These are phyloP conservation scores for Spilosoma lubricipeda DNA, from an alignment of 2,888 invertebrate species.

Conservation along the genomic window DNA sequence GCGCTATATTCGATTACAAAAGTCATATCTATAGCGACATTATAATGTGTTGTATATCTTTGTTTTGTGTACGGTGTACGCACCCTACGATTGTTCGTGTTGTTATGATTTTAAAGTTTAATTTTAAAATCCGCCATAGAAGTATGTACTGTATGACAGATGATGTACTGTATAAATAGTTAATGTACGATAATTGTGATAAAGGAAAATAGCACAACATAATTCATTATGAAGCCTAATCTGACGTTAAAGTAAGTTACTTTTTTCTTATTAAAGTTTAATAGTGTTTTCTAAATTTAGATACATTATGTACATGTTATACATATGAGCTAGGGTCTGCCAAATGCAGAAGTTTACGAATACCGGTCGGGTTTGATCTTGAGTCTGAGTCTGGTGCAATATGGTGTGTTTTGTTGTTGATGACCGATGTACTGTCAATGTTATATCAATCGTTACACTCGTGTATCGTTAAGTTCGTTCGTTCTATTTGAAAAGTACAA, in stretches of 20 bases:
- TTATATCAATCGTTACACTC: slow-evolving; percentile 47
- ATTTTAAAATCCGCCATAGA: slow-evolving; percentile 63
- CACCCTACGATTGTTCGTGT: slow-evolving; percentile 55
- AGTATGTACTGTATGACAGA: slow-evolving; percentile 79
- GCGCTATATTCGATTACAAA: slow-evolving; percentile 41
- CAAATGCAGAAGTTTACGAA: slow-evolving; percentile 64
- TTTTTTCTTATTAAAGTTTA: slow-evolving; percentile 67
- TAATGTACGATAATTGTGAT: slow-evolving; percentile 82
- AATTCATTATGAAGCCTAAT: slow-evolving; percentile 82
- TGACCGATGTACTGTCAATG: slow-evolving; percentile 18
- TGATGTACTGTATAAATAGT: slow-evolving; percentile 72
- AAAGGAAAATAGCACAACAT: slow-evolving; percentile 84
- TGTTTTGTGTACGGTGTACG: slow-evolving; percentile 52
- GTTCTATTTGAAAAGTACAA: slow-evolving; percentile 62
- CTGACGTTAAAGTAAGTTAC: slow-evolving; percentile 75
- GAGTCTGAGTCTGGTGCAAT: slow-evolving; percentile 76
- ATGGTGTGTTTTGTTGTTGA: slow-evolving; percentile 57
- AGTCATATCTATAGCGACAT: slow-evolving; percentile 48
- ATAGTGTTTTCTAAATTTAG: slow-evolving; percentile 74
- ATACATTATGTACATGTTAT: slow-evolving; percentile 70
- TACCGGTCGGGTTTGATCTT: slow-evolving; percentile 64
- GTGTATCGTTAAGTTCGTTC: slow-evolving; percentile 56
- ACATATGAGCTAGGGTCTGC: slow-evolving; percentile 67
- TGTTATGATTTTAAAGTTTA: slow-evolving; percentile 68
- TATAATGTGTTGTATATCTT: slow-evolving; percentile 43